Percentiles rank a stretch among this genome's conserved stretches.
These are phyloP conservation scores for Andrena hattorfiana DNA, from an alignment of 2,888 invertebrate genomes.

Conservation along the genomic window DNA sequence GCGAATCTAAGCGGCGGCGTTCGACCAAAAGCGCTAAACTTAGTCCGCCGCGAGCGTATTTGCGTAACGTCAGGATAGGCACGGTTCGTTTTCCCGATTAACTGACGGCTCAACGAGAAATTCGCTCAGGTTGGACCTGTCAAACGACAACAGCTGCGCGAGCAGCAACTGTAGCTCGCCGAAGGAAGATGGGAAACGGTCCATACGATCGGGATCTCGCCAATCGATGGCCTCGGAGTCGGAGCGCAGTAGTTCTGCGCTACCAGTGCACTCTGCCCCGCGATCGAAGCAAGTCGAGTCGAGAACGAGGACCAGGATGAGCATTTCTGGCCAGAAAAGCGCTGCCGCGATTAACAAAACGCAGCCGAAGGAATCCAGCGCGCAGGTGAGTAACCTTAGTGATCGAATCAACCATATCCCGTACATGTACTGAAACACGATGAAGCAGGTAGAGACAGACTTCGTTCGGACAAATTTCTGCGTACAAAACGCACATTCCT, in stretches of 20 bases:
- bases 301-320: constrained; percentile 7
- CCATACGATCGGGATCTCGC: constrained; percentile 70
- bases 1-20: constrained; percentile 14
- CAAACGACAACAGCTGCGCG: constrained; percentile 71
- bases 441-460: too few relatives aligned
- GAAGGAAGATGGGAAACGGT: constrained; percentile 65
- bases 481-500: too few relatives aligned
- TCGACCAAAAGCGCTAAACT: constrained; percentile 23
- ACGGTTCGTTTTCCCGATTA: constrained; percentile 20
- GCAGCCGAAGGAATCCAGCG: constrained; percentile 4
- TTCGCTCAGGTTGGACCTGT: constrained; percentile 48
- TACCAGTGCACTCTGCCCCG: background rate
- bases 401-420: too few relatives aligned
- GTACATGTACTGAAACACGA: too few relatives aligned
- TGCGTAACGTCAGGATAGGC: constrained; percentile 23
- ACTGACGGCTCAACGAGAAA: background rate
- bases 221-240: constrained; percentile 70
- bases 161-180: constrained; percentile 72
- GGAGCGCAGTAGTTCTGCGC: background rate
- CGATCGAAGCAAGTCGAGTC: background rate
- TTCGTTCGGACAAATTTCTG: too few relatives aligned
- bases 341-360: background rate
- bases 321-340: background rate
- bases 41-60: constrained; percentile 26
- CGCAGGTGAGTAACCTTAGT: constrained; percentile 5